A percentile compares a stretch with the other conserved stretches of the same genome.
phyloP scores from a whole-genome alignment of 2,797 vertebrate genomes.

The Hippopotamyrus pictus region DNA sequence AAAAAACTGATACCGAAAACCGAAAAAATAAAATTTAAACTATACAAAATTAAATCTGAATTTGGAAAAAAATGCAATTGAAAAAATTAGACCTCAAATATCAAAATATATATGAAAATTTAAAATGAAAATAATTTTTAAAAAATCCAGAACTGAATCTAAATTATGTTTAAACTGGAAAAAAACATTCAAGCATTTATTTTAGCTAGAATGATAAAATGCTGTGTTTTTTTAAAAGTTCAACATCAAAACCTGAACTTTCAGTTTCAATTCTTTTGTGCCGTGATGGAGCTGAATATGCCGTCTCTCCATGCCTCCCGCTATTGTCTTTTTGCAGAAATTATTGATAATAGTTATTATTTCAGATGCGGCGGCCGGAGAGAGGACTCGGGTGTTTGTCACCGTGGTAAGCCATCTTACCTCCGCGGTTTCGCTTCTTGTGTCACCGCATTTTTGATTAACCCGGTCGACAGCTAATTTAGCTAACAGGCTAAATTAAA shows the following conservation, averaged over 20 bases:
- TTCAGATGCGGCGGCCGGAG: not conserved
- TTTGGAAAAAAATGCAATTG: too few relatives aligned
- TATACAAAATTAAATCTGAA: too few relatives aligned
- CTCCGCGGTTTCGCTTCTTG: not conserved
- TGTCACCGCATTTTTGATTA: not conserved
- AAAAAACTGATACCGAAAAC: too few relatives aligned
- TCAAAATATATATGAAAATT: too few relatives aligned
- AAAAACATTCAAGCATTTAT: too few relatives aligned
- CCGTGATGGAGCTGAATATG: not conserved
- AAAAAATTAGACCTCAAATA: too few relatives aligned
- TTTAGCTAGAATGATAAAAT: too few relatives aligned
- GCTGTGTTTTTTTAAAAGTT: not conserved
- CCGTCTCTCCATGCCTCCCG: not conserved
- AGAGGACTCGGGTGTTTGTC: constrained; percentile 4
- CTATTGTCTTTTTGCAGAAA: not conserved
- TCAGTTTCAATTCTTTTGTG: not conserved
- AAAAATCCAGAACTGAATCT: too few relatives aligned
- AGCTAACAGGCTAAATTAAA: not conserved
- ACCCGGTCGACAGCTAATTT: not conserved
- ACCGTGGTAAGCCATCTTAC: not conserved
- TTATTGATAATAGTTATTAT: not conserved
- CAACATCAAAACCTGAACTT: not conserved
- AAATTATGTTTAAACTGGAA: too few relatives aligned
- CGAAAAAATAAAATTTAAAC: too few relatives aligned
- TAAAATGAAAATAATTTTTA: too few relatives aligned